Base-by-base conservation (phyloP, 2,113 vertebrate species). In the Gasterosteus aculeatus region DNA sequence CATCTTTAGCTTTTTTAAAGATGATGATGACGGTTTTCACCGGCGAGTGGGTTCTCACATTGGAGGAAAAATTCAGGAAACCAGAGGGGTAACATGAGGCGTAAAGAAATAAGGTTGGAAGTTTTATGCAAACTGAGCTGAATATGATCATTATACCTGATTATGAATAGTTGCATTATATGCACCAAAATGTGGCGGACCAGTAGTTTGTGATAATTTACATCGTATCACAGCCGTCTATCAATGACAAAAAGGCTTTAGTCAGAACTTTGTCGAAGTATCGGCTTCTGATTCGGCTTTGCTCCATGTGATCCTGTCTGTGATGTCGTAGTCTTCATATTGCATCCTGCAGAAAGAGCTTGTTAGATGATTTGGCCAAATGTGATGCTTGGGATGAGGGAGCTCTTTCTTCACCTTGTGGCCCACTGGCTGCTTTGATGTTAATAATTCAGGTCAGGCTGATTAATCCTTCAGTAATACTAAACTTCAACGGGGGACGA, bases 361-460 rank as follows among this genome's bases (percentile, higher is more conserved):
- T 42, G 15, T 61, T n/a, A 61, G 29, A 42, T 65, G 58, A 77
- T 59, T 47, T 58, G 16, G 19, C 51, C 59, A 75, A 75, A 73
- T 72, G 67, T 42, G 72, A 69, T 69, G 64, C 72, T 75, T 75
- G 69, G 75, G 62, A 60, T 75, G 60, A 78, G 29, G 16, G 70
- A 76, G 59, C 72, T 31, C 85, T 75, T 72, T 85, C 71, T 72
- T 83, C 38, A 42, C 76, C 57, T 67, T 19, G 4, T n/a, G n/a
- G 69, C 49, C 6, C 47, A 62, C 67, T 74, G 68, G 73, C 80
- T 77, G 82, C 70, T 35, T 18, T 6, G 22, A 65, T 11, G 18
- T 92, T 62, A 90, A 94, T 92, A 83, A 93, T 93, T 94, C 66
- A 89, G 19, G 22, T 26, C 9, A 8, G 0, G 11, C 31, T 61